Conservation (phyloP, 2,888 invertebrate species). For the Chrysina gloriosa region DNA sequence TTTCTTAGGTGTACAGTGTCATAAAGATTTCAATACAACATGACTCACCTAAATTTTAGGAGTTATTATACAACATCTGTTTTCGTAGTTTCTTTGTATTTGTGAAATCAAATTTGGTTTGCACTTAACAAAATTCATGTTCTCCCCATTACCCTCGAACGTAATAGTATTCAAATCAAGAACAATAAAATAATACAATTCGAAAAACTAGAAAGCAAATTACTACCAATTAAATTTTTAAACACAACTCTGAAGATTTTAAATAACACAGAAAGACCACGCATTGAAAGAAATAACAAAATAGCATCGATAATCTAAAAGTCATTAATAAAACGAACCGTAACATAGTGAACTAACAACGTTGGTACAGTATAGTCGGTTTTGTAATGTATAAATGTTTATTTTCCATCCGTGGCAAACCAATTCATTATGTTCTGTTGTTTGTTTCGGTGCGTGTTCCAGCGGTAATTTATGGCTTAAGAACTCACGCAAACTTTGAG, state of each 20-base stretch:
- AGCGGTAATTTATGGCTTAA: constrained; percentile 55
- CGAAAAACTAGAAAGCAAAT: constrained; percentile 19
- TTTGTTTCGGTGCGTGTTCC: constrained; percentile 55
- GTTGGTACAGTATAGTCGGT: constrained; percentile 42
- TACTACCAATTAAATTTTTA: constrained; percentile 19
- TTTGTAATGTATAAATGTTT: constrained; percentile 54
- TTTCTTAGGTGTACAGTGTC: no score
- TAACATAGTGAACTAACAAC: constrained; percentile 4
- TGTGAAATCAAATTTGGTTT: no score
- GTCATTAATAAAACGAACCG: constrained; percentile 30
- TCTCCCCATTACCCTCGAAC: no score
- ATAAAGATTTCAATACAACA: no score
- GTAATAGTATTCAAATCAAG: no score
- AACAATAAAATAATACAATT: no score
- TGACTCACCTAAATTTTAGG: no score
- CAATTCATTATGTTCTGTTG: constrained; percentile 55
- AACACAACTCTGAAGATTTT: constrained; percentile 9
- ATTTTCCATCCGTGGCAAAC: constrained; percentile 57
- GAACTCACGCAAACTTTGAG: constrained; percentile 50
- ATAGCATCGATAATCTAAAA: constrained; percentile 28
- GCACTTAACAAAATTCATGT: no score
- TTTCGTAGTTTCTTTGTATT: no score
- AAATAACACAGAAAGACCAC: constrained; percentile 11
- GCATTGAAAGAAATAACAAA: constrained; percentile 22
- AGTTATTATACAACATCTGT: no score